These are phyloP conservation scores for Leptopilina myrica DNA, from an alignment of 2,888 invertebrate species.

Conservation along the genomic window DNA sequence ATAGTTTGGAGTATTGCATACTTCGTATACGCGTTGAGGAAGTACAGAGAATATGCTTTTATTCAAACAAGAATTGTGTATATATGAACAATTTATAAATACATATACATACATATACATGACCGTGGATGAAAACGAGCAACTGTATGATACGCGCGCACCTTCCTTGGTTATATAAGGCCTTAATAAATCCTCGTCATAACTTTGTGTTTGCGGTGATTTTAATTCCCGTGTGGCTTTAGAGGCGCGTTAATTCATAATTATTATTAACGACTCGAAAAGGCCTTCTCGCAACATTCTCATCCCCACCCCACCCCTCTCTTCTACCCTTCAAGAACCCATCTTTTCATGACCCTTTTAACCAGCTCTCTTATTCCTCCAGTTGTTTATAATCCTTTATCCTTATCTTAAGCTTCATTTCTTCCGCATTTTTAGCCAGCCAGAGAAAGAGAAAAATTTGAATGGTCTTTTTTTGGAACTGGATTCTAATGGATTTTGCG, in stretches of 20 bases:
- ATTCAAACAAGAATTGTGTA: conserved; percentile 13
- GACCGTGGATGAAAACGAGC: not conserved
- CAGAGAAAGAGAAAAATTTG: not conserved
- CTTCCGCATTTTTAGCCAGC: not conserved
- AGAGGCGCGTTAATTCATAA: conserved; percentile 72
- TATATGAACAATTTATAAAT: conserved; percentile 25
- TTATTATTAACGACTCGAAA: conserved; percentile 73
- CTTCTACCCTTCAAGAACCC: conserved; percentile 41
- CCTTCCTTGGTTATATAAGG: conserved; percentile 10
- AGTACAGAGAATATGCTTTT: not conserved
- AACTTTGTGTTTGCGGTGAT: conserved; percentile 73
- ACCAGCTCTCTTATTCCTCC: conserved; percentile 41
- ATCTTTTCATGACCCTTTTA: conserved; percentile 46
- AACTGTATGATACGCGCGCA: conserved; percentile 7
- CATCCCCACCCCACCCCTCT: conserved; percentile 17
- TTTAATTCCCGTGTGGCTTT: conserved; percentile 71
- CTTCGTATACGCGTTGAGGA: conserved; percentile 26
- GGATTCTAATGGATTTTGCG: not conserved
- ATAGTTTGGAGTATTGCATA: conserved; percentile 45
- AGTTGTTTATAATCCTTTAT: conserved; percentile 44
- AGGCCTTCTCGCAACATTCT: conserved; percentile 44
- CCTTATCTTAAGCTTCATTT: conserved; percentile 22
- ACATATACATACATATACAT: not conserved
- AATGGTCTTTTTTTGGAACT: too few relatives aligned
- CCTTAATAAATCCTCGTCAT: conserved; percentile 72